Percentiles rank a stretch among this genome's conserved stretches.
phyloP scores from a whole-genome alignment of 2,113 vertebrate species.

The Phyllopteryx taeniolatus region DNA sequence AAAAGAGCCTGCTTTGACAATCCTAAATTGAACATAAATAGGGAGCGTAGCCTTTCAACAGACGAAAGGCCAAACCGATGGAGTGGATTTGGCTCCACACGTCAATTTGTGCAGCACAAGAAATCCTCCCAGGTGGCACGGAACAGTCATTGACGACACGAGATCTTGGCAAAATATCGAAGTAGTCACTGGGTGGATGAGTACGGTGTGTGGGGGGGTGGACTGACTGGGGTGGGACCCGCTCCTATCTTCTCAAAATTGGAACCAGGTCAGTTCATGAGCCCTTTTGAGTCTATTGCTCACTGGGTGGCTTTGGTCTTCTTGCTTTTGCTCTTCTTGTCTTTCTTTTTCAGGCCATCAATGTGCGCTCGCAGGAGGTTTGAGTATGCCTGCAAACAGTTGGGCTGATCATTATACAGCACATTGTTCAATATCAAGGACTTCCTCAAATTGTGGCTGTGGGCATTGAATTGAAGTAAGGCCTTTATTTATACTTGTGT shows the following conservation, averaged over 20 bases:
- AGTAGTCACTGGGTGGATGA: conserved; percentile 42
- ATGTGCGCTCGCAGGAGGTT: conserved; percentile 96
- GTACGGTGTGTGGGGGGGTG: conserved; percentile 19
- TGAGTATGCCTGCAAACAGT: conserved; percentile 84
- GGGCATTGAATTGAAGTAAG: no score
- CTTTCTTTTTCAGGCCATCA: conserved; percentile 98
- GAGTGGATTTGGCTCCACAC: conserved; percentile 21
- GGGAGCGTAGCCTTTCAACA: conserved; percentile 30
- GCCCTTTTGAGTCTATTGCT: conserved; percentile 53
- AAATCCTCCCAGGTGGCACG: conserved; percentile 43
- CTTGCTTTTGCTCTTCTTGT: conserved; percentile 98
- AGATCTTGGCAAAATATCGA: conserved; percentile 40
- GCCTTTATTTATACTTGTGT: no score
- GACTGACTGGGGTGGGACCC: not conserved
- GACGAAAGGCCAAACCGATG: conserved; percentile 20
- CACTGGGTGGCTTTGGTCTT: conserved; percentile 95
- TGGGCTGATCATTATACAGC: not conserved
- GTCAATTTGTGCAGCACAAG: conserved; percentile 11
- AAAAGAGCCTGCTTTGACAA: conserved; percentile 1
- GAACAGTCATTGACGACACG: conserved; percentile 35
- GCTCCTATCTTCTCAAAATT: conserved; percentile 11
- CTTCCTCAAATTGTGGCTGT: not conserved
- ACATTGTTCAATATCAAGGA: not conserved
- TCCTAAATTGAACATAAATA: conserved; percentile 48
- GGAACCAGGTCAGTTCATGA: conserved; percentile 33